phyloP scores from a whole-genome alignment of 1,140 invertebrate species.

The Ceratina calcarata region DNA sequence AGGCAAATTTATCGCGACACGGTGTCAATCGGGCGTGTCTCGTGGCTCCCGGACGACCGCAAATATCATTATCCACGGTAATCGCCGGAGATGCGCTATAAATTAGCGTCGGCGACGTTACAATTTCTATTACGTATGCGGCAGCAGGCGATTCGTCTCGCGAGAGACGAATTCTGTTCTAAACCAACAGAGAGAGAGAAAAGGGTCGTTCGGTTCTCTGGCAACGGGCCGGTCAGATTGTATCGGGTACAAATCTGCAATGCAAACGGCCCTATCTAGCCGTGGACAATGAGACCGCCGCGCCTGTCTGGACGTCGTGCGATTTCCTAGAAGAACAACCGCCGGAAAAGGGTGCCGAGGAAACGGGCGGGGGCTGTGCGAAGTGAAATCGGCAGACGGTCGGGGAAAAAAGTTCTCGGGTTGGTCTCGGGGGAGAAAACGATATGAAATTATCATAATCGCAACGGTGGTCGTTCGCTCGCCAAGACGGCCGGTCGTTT shows the following conservation, averaged over 20 bases:
- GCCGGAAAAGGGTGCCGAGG: conserved; percentile 2
- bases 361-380: not conserved
- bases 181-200: conserved; percentile 14
- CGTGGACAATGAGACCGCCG: conserved; percentile 49
- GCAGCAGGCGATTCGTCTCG: not conserved
- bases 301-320: conserved; percentile 38
- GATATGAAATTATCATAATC: conserved; percentile 64
- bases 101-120: not conserved
- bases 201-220: conserved; percentile 34
- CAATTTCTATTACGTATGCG: conserved; percentile 20
- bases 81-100: not conserved
- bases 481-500: conserved; percentile 29
- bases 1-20: not conserved
- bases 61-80: not conserved
- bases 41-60: not conserved
- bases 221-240: conserved; percentile 49
- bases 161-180: conserved; percentile 43
- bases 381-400: conserved; percentile 42
- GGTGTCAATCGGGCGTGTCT: not conserved
- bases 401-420: conserved; percentile 17
- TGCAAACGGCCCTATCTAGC: conserved; percentile 59
- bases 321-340: conserved; percentile 33
- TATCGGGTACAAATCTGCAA: conserved; percentile 60
- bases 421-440: conserved; percentile 20
- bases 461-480: conserved; percentile 41